A percentile compares a stretch with the other conserved stretches of the same genome.
Evolutionary conservation across 2,113 vertebrate genomes (phyloP).

Genomic region (Calonectris borealis): DNA sequence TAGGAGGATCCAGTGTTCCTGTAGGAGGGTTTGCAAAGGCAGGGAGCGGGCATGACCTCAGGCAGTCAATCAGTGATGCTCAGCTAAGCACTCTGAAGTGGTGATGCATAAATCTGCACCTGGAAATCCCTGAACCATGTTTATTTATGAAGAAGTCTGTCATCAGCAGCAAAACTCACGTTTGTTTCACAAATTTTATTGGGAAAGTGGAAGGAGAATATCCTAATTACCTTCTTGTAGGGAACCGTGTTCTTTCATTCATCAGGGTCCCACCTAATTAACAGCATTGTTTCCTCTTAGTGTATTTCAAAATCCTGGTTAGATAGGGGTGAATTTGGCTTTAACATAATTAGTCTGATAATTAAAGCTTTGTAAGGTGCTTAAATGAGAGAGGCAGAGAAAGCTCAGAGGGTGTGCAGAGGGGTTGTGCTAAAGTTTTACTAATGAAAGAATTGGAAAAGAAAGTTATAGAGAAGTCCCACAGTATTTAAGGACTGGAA

Average conservation of each 20-base stretch:
- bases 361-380: conserved; percentile 9
- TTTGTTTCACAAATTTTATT: not conserved
- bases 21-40: too few species aligned
- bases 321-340: not conserved
- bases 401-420: not conserved
- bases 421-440: not conserved
- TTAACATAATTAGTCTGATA: conserved; percentile 7
- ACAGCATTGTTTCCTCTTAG: conserved; percentile 30
- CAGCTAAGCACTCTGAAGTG: not conserved
- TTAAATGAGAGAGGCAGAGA: not conserved
- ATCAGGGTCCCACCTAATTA: not conserved
- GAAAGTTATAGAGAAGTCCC: not conserved
- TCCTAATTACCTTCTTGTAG: not conserved
- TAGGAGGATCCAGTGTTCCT: too few species aligned
- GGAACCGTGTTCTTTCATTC: not conserved
- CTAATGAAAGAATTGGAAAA: not conserved
- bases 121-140: not conserved
- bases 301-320: not conserved
- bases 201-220: not conserved
- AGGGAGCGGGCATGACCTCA: accelerated
- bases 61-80: accelerated
- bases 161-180: not conserved
- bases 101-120: not conserved
- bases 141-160: not conserved
- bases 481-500: not conserved